A percentile compares a stretch with the other conserved stretches of the same genome.
phyloP scores from a whole-genome alignment of 2,113 vertebrate genomes.

The Paralichthys olivaceus region DNA sequence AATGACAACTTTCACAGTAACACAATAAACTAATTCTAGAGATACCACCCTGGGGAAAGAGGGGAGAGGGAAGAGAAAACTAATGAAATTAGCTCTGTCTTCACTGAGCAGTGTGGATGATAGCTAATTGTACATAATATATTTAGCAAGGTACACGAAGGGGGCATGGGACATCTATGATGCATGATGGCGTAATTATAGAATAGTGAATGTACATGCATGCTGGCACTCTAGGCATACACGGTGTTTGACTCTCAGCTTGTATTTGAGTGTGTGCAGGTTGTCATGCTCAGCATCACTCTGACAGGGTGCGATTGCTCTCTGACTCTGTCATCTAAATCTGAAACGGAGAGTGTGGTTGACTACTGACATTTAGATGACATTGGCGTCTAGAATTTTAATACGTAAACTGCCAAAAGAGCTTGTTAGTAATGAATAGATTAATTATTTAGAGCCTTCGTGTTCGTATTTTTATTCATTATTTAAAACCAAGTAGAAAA shows the following conservation, averaged over 20 bases:
- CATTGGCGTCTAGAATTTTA: slow-evolving; percentile 20
- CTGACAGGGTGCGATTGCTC: slow-evolving; percentile 3
- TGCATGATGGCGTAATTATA: slow-evolving; percentile 50
- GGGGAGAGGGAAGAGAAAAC: slow-evolving; percentile 1
- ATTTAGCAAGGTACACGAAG: slow-evolving; percentile 54
- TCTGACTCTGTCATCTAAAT: not conserved
- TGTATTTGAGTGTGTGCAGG: slow-evolving; percentile 7
- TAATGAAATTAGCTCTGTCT: slow-evolving; percentile 59
- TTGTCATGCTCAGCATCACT: slow-evolving; percentile 11
- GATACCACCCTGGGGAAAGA: slow-evolving; percentile 20
- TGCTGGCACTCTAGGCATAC: slow-evolving; percentile 14
- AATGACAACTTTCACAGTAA: slow-evolving; percentile 54
- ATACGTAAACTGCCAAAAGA: slow-evolving; percentile 43
- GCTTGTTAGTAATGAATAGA: slow-evolving; percentile 31
- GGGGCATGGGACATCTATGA: slow-evolving; percentile 49
- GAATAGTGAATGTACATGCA: slow-evolving; percentile 35
- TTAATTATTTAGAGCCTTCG: slow-evolving; percentile 49
- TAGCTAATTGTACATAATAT: slow-evolving; percentile 65
- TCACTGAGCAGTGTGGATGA: slow-evolving; percentile 39
- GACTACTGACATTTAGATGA: not conserved
- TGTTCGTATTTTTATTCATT: slow-evolving; percentile 24
- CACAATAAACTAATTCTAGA: slow-evolving; percentile 53
- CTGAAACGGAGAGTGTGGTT: slow-evolving; percentile 20
- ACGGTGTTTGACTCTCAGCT: slow-evolving; percentile 23
- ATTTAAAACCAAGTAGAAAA: slow-evolving; percentile 33